Evolutionary conservation across 2,113 vertebrate species (phyloP).

Genomic region (Neoarius graeffei): DNA sequence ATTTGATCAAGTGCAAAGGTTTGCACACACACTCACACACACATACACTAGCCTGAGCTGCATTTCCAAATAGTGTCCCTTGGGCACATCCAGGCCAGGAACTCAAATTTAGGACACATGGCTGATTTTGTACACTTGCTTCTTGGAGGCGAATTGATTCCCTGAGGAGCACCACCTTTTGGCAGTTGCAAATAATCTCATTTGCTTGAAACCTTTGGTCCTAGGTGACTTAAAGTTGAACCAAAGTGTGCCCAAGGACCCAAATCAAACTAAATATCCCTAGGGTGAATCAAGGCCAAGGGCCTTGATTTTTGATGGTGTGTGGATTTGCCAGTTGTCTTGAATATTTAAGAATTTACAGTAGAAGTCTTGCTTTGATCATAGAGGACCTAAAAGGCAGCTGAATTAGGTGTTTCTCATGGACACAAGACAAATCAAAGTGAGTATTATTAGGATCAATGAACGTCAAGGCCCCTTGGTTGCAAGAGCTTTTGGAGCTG

Average conservation of each 20-base stretch:
- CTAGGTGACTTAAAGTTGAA: slow-evolving; percentile 7
- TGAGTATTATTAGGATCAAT: too few species aligned
- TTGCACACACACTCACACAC: slow-evolving; percentile 2
- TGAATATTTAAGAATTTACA: neutral
- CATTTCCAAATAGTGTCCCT: slow-evolving; percentile 8
- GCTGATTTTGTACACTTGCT: slow-evolving; percentile 20
- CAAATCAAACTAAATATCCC: neutral
- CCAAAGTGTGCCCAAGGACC: slow-evolving; percentile 1
- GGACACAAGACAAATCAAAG: neutral
- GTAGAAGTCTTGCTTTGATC: neutral
- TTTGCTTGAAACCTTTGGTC: slow-evolving; percentile 11
- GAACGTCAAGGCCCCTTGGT: too few species aligned
- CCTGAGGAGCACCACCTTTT: slow-evolving; percentile 1
- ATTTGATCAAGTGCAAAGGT: slow-evolving; percentile 11
- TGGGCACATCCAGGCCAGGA: slow-evolving; percentile 1
- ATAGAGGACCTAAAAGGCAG: neutral
- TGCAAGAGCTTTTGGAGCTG: neutral
- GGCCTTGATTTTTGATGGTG: neutral
- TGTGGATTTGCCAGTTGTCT: neutral
- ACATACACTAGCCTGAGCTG: neutral
- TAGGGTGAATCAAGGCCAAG: neutral
- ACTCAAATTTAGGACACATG: slow-evolving; percentile 18
- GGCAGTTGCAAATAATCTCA: slow-evolving; percentile 28
- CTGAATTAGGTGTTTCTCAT: neutral
- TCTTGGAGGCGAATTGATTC: neutral